Percentiles rank a stretch among this genome's conserved stretches.
phyloP scores from a whole-genome alignment of 2,888 invertebrate species.

The Aspidiotus rigidus region DNA sequence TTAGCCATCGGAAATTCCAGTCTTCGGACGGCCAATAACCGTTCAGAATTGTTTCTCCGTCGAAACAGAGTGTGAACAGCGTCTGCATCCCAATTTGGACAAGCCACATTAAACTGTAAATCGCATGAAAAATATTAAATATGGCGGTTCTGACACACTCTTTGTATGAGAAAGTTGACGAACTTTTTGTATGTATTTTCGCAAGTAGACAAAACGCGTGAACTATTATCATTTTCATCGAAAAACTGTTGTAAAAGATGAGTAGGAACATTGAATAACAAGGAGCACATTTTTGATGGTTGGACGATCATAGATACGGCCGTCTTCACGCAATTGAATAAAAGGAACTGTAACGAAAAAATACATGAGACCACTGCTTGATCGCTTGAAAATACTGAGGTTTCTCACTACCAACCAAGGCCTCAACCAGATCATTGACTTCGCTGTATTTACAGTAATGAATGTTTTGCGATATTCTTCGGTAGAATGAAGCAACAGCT shows the following conservation, averaged over 20 bases:
- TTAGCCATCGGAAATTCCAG: conserved; percentile 29
- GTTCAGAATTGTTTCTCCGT: conserved; percentile 13
- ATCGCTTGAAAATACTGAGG: neutral
- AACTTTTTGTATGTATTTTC: conserved; percentile 11
- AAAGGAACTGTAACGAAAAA: conserved; percentile 15
- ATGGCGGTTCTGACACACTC: neutral
- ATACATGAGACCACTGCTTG: neutral
- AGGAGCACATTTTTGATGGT: conserved; percentile 25
- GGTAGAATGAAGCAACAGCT: conserved; percentile 17
- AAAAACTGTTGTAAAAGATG: conserved; percentile 22
- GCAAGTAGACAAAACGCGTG: neutral
- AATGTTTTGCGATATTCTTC: conserved; percentile 17
- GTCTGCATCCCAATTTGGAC: conserved; percentile 27
- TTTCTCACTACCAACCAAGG: conserved; percentile 12
- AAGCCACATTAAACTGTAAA: conserved; percentile 14
- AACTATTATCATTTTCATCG: conserved; percentile 18
- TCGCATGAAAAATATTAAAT: neutral
- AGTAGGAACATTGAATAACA: conserved; percentile 20
- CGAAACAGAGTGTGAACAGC: conserved; percentile 18
- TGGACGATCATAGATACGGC: conserved; percentile 14
- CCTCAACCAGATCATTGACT: conserved; percentile 24
- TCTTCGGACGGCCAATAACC: conserved; percentile 23
- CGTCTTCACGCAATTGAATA: conserved; percentile 17
- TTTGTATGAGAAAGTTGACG: neutral
- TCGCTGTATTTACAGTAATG: conserved; percentile 22